Conservation (phyloP, 35 echinoderm and acorn worm genomes). For the Strongylocentrotus purpuratus region DNA sequence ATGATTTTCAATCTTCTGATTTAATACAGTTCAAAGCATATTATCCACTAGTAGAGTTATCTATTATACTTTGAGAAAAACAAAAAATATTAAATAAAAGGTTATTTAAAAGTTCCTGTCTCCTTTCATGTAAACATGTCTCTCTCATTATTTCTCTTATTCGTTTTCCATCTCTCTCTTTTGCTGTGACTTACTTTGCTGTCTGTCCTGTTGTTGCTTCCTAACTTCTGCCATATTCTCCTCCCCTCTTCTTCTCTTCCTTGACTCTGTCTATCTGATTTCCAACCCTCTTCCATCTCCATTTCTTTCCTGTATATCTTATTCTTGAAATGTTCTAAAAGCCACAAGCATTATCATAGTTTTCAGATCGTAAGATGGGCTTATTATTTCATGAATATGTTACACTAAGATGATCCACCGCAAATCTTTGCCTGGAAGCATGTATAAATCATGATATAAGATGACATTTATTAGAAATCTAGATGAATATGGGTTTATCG, state of each 20-base stretch:
- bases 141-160: not conserved
- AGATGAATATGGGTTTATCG: not conserved
- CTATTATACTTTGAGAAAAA: too few relatives aligned
- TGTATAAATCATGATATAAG: not conserved
- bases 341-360: not conserved
- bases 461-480: not conserved
- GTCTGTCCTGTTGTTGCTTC: not conserved
- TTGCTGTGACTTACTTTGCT: not conserved
- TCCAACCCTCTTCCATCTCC: not conserved
- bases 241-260: not conserved
- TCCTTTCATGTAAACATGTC: too few relatives aligned
- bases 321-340: not conserved
- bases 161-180: not conserved
- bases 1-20: too few relatives aligned
- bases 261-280: not conserved
- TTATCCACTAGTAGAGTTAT: too few relatives aligned
- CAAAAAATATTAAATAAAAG: too few relatives aligned
- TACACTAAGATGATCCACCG: not conserved
- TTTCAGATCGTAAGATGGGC: not conserved
- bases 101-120: too few relatives aligned
- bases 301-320: not conserved
- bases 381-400: not conserved
- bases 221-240: not conserved
- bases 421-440: not conserved
- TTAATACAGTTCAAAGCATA: too few relatives aligned